Evolutionary conservation across 2,797 vertebrate species (phyloP).

Genomic region (Acanthornis magna): DNA sequence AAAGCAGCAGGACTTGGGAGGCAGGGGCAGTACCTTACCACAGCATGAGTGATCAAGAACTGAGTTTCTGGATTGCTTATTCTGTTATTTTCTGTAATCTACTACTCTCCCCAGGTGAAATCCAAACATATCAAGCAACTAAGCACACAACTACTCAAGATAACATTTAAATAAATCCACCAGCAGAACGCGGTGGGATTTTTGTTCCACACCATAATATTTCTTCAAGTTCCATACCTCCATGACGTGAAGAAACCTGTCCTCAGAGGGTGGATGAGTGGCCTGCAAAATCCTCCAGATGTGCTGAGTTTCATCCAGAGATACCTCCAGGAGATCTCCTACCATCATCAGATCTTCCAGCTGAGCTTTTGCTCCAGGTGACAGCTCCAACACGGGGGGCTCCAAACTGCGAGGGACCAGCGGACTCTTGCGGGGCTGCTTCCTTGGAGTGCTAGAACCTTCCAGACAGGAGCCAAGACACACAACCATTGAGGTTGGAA

Average conservation of each 20-base stretch:
- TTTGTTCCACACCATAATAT: background rate
- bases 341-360: slow-evolving; percentile 98
- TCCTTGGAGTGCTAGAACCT: slow-evolving; percentile 89
- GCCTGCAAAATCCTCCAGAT: slow-evolving; percentile 99
- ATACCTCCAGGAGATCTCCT: slow-evolving; percentile 95
- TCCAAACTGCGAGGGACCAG: slow-evolving; percentile 95
- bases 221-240: slow-evolving; percentile 79
- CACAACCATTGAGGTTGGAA: background rate
- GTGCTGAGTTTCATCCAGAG: slow-evolving; percentile 97
- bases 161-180: background rate
- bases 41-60: rapidly evolving
- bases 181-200: background rate
- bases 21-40: background rate
- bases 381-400: slow-evolving; percentile 92
- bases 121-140: background rate
- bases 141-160: background rate
- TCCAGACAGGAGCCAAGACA: background rate
- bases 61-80: background rate
- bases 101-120: background rate
- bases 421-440: slow-evolving; percentile 95
- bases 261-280: slow-evolving; percentile 94
- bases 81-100: background rate
- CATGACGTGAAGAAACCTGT: slow-evolving; percentile 94
- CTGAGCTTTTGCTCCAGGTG: slow-evolving; percentile 89
- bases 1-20: background rate